A percentile compares a stretch with the other conserved stretches of the same genome.
Evolutionary conservation across 23 tunicate genomes (phyloP).

Genomic region (Ciona savignyi): DNA sequence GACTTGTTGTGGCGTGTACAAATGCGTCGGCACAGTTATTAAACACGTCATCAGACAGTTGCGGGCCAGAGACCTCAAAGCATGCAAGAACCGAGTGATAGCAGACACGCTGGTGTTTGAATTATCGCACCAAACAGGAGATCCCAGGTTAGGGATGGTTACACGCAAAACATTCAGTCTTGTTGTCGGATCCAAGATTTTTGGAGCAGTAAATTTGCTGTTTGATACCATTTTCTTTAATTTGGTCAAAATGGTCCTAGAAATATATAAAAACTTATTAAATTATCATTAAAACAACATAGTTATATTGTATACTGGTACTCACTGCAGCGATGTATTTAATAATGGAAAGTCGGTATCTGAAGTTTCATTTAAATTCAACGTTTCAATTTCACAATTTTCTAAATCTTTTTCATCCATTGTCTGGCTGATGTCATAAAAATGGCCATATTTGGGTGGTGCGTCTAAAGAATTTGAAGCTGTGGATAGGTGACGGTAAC

Average conservation of each 20-base stretch:
- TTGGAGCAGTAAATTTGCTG: slow-evolving; percentile 5
- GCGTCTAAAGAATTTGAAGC: slow-evolving; percentile 25
- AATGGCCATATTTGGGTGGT: slow-evolving; percentile 60
- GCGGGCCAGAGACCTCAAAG: slow-evolving; percentile 52
- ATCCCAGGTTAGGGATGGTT: slow-evolving; percentile 49
- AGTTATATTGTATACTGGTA: no score
- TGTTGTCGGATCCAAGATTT: background rate
- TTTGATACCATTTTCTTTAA: slow-evolving; percentile 9
- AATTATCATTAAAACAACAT: no score
- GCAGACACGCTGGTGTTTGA: background rate
- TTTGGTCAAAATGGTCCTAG: slow-evolving; percentile 10
- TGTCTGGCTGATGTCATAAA: slow-evolving; percentile 59
- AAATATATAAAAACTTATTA: no score
- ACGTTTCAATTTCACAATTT: slow-evolving; percentile 8
- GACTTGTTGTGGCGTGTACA: slow-evolving; percentile 26
- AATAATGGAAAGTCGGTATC: background rate
- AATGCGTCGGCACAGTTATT: slow-evolving; percentile 59
- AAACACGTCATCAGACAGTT: slow-evolving; percentile 42
- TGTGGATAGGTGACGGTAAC: slow-evolving; percentile 50
- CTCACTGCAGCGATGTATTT: no score
- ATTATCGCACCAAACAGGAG: slow-evolving; percentile 63
- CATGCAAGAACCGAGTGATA: slow-evolving; percentile 42
- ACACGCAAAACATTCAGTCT: slow-evolving; percentile 56
- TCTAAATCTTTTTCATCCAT: slow-evolving; percentile 35
- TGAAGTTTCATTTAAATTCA: background rate